Percentiles rank a stretch among this genome's conserved stretches.
Evolutionary conservation across 2,888 invertebrate genomes (phyloP).

Genomic region (Stenchaetothrips biformis): DNA sequence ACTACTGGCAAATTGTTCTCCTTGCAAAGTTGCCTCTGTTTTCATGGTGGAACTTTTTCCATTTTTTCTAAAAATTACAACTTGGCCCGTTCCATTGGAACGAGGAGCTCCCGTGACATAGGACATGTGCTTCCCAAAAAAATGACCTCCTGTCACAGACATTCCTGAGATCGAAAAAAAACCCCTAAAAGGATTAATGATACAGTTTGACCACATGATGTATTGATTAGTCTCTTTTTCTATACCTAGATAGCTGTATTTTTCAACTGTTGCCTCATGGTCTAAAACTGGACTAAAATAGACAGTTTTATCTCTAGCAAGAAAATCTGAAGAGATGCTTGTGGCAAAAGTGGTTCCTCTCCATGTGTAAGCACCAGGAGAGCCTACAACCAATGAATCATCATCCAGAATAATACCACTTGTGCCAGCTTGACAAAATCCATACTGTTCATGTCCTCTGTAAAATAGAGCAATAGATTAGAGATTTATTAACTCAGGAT

Average conservation of each 20-base stretch:
- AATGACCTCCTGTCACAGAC: conserved; percentile 81
- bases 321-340: conserved; percentile 67
- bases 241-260: conserved; percentile 81
- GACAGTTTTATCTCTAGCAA: conserved; percentile 69
- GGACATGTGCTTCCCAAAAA: conserved; percentile 57
- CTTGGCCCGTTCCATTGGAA: conserved; percentile 80
- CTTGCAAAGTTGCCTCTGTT: conserved; percentile 65
- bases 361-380: conserved; percentile 92
- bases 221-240: not conserved
- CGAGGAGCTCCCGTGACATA: conserved; percentile 90
- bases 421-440: conserved; percentile 90
- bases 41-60: conserved; percentile 54
- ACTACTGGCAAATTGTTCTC: conserved; percentile 90
- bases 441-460: conserved; percentile 85
- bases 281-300: conserved; percentile 68
- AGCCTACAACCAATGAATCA: conserved; percentile 84
- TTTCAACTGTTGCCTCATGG: conserved; percentile 69
- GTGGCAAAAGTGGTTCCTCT: conserved; percentile 79
- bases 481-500: not conserved
- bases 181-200: not conserved
- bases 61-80: conserved; percentile 69
- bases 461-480: conserved; percentile 37
- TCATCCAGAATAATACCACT: conserved; percentile 77
- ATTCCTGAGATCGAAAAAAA: conserved; percentile 57
- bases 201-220: not conserved